Evolutionary conservation across 1,140 invertebrate genomes (phyloP), one percentile per base, ranked within the genome.

Genomic region (Hypsibius dujardini): DNA sequence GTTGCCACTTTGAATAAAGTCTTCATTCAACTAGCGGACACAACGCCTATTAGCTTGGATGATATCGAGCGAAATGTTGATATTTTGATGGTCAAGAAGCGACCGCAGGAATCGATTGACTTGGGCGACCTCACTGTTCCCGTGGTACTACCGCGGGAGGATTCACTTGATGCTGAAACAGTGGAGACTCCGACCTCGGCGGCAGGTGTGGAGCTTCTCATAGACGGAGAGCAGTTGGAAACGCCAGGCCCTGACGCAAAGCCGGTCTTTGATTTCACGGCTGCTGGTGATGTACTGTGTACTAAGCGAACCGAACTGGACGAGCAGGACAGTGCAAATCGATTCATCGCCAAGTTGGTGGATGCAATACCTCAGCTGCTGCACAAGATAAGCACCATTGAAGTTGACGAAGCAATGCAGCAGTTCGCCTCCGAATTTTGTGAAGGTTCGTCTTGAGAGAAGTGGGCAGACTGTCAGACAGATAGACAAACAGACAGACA

Each of bases 391-490:
- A 67, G 62, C 0, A 67, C 62, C 12, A 42, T 67, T 7, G 62
- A 67, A 7, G 62, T 42, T 3, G 62, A 67, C 62, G 62, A 67
- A 45, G 62, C 62, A 12, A 67, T 67, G 62, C 62, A 67, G 62
- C 62, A 67, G 0, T 67, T 67, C 42, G 62, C 62, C 7, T 67
- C 62, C 3, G 42, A 12, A 7, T 67, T 67, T 67, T 67, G 62
- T 67, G 62, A 67, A 67, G 62, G 62, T 67, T n/a, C n/a, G 50
- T 56, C 28, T 28, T 28, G 28, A 28, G 28, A 28, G 0, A 28
- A 28, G 0, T 28, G 28, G 28, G 28, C 28, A 28, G 28, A 28
- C 28, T 28, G 28, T 0, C 28, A 28, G 28, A 28, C 28, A 28
- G 28, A 28, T 28, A 28, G 28, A 28, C 28, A 28, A 28, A 28